Evolutionary conservation across 1,140 invertebrate species (phyloP), one percentile per base, ranked within the genome.

Genomic region (Stegodyphus dumicola): DNA sequence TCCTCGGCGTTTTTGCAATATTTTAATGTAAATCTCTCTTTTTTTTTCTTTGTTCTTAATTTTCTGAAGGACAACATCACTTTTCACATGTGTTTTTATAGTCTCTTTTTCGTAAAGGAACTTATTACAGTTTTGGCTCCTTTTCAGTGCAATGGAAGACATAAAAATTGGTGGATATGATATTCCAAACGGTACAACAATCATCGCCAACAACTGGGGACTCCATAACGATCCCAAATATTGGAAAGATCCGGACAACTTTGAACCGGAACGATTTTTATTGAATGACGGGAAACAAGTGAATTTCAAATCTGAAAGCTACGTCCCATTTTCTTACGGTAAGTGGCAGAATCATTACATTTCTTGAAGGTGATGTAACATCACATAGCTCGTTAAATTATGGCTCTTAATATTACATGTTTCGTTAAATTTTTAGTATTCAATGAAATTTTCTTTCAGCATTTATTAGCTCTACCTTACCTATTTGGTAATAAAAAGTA

Each of bases 171-270:
- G 65, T 15, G 89, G 89, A 7, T 88, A 88, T 65, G 73, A 76
- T 0, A 88, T 90, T 51, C 88, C 89, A 17, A 87, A 87, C 52
- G 92, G 93, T n/a, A 94, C 94, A 0, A 92, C 93, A 52, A 88
- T 96, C n/a, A 90, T 96, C 74, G 90, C 94, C 0, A 94, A 94
- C 87, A 89, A 94, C 17, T 93, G 94, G 90, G 93, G 94, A 51
- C 90, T 94, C 1, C 93, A 95, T 88, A 93, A 94, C 88, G 94
- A 95, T 88, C 90, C 91, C 13, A 90, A 92, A 0, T 87, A 93
- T 0, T 96, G 95, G 93, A 91, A 92, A 0, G 93, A 95, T 88
- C 94, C 95, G 0, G 91, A 94, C 66, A 90, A 91, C 18, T 96
- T 95, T 87, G 90, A 92, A 2, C 95, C 95, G 0, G 94, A 95